Base-by-base conservation (phyloP, 1,140 invertebrate species). In the Leptinotarsa lineolata region DNA sequence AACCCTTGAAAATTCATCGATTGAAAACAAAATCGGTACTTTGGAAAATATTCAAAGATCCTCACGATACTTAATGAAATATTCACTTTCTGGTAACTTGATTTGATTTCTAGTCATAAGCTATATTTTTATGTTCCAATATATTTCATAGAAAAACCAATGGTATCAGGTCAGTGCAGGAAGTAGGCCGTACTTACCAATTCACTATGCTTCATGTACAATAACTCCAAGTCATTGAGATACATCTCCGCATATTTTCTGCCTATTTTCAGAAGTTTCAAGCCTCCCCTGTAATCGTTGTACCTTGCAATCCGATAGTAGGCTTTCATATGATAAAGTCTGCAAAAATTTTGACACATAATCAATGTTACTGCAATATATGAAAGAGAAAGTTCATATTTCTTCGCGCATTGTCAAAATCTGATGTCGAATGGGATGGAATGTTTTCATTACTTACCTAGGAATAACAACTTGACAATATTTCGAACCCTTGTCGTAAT, bases 261-360 rank as follows among this genome's bases (percentile, higher is more conserved):
- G 12, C 77, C 76, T 39, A 74, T 81, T 30, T 70, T 73, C 24
- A 82, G 60, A 4, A 77, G 60, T 65, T 72, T 82, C 21, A 76
- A 79, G 0, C 80, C 73, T 54, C 72, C 83, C 20, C 77, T 76
- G 16, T 70, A 67, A 24, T 84, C 83, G 48, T 84, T 81, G n/a
- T 82, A 78, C 30, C 71, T 76, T 45, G 84, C 81, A 20, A 81
- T 80, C 21, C 80, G 54, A 69, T 81, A 85, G 73, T 86, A 86
- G 0, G 84, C 85, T 63, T 80, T 80, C 45, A 85, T 71, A n/a
- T 86, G 80, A 60, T 79, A 83, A 74, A 83, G 83, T 71, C 85
- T 86, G 24, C 24, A 54, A 54, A 5, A 54, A 54, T 54, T 16
- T 0, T n/a, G 30, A 8, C 8, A 39, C 11, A 39, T 11, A 8